Evolutionary conservation across 2,888 invertebrate genomes (phyloP), one percentile per base, ranked within the genome.

Genomic region (Bruchidius siliquastri): DNA sequence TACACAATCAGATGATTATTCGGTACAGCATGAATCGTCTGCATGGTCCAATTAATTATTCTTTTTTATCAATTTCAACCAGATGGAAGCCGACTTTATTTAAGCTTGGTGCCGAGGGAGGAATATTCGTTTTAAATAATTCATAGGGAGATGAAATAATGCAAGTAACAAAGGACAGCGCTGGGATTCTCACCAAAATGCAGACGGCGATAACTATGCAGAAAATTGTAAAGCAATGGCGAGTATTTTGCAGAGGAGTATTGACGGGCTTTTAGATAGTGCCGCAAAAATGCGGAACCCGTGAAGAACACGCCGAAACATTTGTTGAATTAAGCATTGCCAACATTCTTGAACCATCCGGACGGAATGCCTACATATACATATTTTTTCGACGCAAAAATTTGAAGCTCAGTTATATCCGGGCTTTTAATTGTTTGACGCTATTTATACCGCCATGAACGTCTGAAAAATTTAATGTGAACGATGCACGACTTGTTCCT

Each of bases 301-400:
- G 76, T 81, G 79, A 78, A 78, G 77, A 75, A 79, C 77, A 80
- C 79, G 80, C 78, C 79, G 79, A 82, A 85, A 82, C 81, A 83
- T 83, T 83, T 81, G 83, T 84, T 81, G 83, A 84, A 84, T 83
- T 83, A 83, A 84, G 80, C 83, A 81, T 82, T 83, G 83, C 80
- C 81, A 80, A 82, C 83, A 84, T 85, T 85, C 84, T 84, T 85
- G 84, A 84, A 82, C 83, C 83, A 82, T 80, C 84, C 83, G 83
- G 83, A 83, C 82, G 84, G 81, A 84, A 85, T 84, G 83, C 83
- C 83, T 84, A 83, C 83, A 85, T 85, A n/a, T n/a, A 83, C 83
- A 84, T 84, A 84, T 86, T 85, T 82, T 84, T 84, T 85, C 84
- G 85, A 84, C 81, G 78, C 78, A 77, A 80, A 81, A 81, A 83